Evolutionary conservation across 2,888 invertebrate species (phyloP), one percentile per base, ranked within the genome.

Genomic region (Acleris emargana): DNA sequence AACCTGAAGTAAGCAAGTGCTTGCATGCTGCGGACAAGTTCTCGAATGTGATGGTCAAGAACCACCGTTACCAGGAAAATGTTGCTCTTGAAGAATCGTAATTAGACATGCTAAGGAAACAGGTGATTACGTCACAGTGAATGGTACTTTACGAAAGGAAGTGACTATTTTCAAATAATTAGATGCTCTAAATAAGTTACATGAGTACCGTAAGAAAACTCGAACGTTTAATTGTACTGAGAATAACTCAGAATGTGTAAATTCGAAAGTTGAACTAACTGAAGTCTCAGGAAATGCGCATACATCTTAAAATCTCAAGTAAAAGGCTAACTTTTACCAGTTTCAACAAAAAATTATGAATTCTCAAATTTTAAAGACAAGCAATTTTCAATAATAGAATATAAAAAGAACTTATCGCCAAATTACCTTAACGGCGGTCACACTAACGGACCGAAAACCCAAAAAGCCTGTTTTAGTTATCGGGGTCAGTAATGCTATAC

Each of bases 21-120:
- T 68, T 69, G 73, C 62, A 68, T 71, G 70, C 74, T 73, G 75
- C 81, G 73, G 82, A 83, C 80, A 80, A 77, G 74, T 76, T 71
- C 77, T 80, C 78, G 73, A 84, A 82, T 83, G 84, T 82, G 86
- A 86, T 83, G 83, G 86, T 83, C 81, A 85, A 79, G 79, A 73
- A 67, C 74, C 66, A 74, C 77, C 64, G 64, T 60, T 60, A 66
- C 5, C 1, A 49, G 58, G 58, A 59, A 59, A 64, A 54, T 58
- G 49, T 20, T 20, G 4, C 32, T 54, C n/a, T 50, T 57, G 25
- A 43, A 60, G 60, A 38, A 66, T 66, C 18, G 57, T 60, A 55
- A 43, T 66, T 51, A 57, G 22, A 20, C 17, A 45, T 60, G 54
- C 13, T 49, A 43, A 66, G 64, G 64, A 66, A 57, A 51, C 50